Percentiles rank a stretch among this genome's conserved stretches.
Evolutionary conservation across 2,797 vertebrate genomes (phyloP).

Genomic region (Tamandua tetradactyla): DNA sequence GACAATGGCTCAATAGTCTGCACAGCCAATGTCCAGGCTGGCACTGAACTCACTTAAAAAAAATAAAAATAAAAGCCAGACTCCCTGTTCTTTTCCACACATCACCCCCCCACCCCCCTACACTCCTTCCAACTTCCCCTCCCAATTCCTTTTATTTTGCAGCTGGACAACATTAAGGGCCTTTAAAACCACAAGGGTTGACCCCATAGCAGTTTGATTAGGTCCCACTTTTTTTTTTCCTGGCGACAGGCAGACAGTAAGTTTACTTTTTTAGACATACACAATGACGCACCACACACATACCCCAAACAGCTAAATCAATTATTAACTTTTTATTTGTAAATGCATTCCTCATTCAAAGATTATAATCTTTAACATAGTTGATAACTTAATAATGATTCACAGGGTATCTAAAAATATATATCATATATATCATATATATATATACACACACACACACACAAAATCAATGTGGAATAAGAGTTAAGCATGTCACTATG

Average conservation of each 20-base stretch:
- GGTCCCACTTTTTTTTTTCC: conserved; percentile 76
- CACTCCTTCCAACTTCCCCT: conserved; percentile 79
- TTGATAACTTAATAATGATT: conserved; percentile 57
- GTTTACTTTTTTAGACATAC: conserved; percentile 81
- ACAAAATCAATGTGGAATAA: conserved; percentile 16
- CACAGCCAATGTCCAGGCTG: conserved; percentile 83
- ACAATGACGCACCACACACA: conserved; percentile 44
- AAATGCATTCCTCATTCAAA: conserved; percentile 24
- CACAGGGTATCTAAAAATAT: conserved; percentile 5
- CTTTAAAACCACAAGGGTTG: conserved; percentile 84
- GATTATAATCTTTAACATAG: conserved; percentile 39
- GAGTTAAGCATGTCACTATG: conserved; percentile 68
- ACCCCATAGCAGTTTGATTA: conserved; percentile 83
- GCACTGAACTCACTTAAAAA: conserved; percentile 78
- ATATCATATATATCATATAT: neutral
- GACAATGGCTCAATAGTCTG: conserved; percentile 83
- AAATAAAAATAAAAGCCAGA: conserved; percentile 71
- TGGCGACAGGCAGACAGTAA: conserved; percentile 76
- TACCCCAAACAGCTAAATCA: conserved; percentile 41
- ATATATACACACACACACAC: no score
- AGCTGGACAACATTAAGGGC: conserved; percentile 93
- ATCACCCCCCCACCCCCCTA: conserved; percentile 75
- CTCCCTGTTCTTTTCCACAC: conserved; percentile 79
- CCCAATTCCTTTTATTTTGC: conserved; percentile 84
- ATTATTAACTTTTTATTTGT: conserved; percentile 39